Base-by-base conservation (phyloP, 2,797 vertebrate species). In the Acanthiza pusilla region DNA sequence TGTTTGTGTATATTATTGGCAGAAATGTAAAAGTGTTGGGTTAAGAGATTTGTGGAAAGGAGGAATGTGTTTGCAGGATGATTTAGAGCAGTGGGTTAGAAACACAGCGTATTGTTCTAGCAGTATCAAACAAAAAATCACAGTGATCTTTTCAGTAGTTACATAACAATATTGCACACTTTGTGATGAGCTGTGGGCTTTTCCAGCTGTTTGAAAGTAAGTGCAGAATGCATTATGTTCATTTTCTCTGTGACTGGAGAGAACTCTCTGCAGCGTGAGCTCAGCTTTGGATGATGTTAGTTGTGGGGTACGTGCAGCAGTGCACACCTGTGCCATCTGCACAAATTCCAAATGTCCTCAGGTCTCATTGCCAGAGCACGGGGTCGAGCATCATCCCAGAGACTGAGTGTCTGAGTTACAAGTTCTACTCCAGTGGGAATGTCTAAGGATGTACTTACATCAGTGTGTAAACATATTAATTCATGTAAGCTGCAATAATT, bases 401-500 rank as follows among this genome's bases (percentile, higher is more conserved):
- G 70, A 5, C 73, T 32, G 23, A 71, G 57, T 60, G 66, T 20
- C 60, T 27, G 67, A 92, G 34, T 78, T 84, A 38, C 0, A 16
- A 54, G n/a, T 55, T 79, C 63, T 63, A 17, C 63, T 85, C 25
- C 53, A 42, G 30, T 30, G 74, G 79, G 3, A 40, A 26, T 62
- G 71, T 66, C 68, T 68, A 22, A 87, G 67, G 55, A 29, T 36
- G 63, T 60, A 63, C 85, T 94, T 89, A 43, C 4, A 80, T 38
- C 38, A 45, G 48, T 74, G 10, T 88, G 57, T 74, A 82, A 95
- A 92, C 66, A 67, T 55, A 86, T 16, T 86, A 84, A 77, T 86
- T 90, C 61, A 34, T 91, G 74, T 86, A 55, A 93, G 51, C 47
- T 25, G 7, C 32, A 60, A 73, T 87, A 87, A 81, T 92, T 94